Evolutionary conservation across 2,888 invertebrate genomes (phyloP), one percentile per base, ranked within the genome.

Genomic region (Lepidonotus clava): DNA sequence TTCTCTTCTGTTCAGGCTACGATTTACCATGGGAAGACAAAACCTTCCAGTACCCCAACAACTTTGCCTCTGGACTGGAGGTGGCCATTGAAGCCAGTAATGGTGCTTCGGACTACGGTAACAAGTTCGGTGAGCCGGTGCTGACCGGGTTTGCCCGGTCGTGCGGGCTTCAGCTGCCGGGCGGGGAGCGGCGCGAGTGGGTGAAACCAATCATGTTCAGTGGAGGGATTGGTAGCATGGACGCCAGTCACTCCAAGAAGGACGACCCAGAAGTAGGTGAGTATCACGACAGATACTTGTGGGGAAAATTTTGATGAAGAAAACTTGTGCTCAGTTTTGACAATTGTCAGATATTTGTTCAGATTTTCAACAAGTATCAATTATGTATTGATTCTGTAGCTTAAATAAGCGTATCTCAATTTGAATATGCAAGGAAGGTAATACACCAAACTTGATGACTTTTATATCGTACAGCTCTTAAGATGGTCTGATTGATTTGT

Each of bases 161-260:
- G 0, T 99, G 97, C 93, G 99, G 99, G 0, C 94, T 97, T 92
- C 95, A 95, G 34, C 96, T 97, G 53, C 87, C 95, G 0, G 89
- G 89, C 66, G 95, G 96, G 24, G 95, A 96, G 89, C 95, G 98
- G 86, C 96, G 97, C 86, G 99, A 99, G 94, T 99, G 97, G 95
- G 97, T 99, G 18, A 99, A 99, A 93, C 99, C 99, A 0, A 99
- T 99, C 87, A 99, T 99, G 99, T 99, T 99, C 93, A 98, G 98
- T 92, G 99, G 97, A 77, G 99, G 99, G 38, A 96, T 99, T 88
- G 99, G 99, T 1, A 96, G 96, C 85, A 97, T 99, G 96, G 97
- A 98, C 88, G 96, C 96, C 1, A 94, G 95, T 38, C 97, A 98
- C 96, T 96, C 97, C 0, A 95, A 96, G 83, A 99, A 99, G 95